Base-by-base conservation (phyloP, 2,113 vertebrate genomes). In the Zosterops japonicus region DNA sequence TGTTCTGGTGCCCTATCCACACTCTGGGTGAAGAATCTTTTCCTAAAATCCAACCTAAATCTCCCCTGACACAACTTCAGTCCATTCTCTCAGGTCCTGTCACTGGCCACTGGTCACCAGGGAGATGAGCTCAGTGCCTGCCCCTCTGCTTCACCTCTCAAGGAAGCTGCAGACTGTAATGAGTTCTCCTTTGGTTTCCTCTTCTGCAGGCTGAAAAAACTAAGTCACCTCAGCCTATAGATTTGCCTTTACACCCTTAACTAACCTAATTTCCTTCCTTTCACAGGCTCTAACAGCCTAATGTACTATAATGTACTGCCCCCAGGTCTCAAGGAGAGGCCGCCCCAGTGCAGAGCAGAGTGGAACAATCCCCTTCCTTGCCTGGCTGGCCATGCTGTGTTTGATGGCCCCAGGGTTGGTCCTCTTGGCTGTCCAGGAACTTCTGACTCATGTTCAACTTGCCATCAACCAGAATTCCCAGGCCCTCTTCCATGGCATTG, bases 351-450 rank as follows among this genome's bases (percentile, higher is more conserved):
- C 74, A 49, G 16, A 41, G 21, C 65, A 77, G 25, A 35, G 31
- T 0, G 0, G 42, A 27, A 36, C 42, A 65, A 36, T 65, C 22
- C 27, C 6, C 3, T 64, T 18, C 4, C 5, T 65, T 31, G 2
- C 14, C 10, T 1, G 2, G 44, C 16, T 39, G 60, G 8, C 0
- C 0, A 6, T 74, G 33, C 27, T 74, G 19, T 24, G 5, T 16
- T 8, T 59, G 36, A 4, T 39, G 27, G 5, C 1, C 36, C 33
- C 68, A 74, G 2, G 8, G 2, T 0, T 52, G 52, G 3, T 16
- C 7, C 13, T 46, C 15, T 28, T 29, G 69, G 15, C 33, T 75
- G 11, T 13, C 53, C 8, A 16, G n/a, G 16, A 61, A 47, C 24
- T 39, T 20, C 28, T 82, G 46, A 0, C 28, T 60, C 28, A 2